Conservation (phyloP, 2,113 vertebrate genomes). For the Anarrhichthys ocellatus region DNA sequence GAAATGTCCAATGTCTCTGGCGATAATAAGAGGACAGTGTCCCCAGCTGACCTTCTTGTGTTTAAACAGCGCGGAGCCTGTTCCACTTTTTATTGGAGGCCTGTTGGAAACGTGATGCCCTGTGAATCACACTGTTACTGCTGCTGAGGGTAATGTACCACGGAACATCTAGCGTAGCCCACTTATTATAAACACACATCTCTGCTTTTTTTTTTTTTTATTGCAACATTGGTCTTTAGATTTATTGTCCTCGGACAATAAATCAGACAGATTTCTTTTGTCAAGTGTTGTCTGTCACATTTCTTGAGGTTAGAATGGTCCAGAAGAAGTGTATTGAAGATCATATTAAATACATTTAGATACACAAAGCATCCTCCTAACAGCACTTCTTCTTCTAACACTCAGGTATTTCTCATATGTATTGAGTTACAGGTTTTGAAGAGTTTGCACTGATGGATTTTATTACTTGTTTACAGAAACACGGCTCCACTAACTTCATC, state of each 20-base stretch:
- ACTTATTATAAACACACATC: background rate
- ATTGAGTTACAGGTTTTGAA: background rate
- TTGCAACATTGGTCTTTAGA: background rate
- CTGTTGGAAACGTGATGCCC: conserved; percentile 62
- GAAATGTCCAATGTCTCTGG: background rate
- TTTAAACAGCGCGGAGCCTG: conserved; percentile 56
- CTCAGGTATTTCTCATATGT: background rate
- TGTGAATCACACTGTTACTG: conserved; percentile 41
- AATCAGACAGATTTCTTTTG: background rate
- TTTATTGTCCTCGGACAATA: too few species aligned
- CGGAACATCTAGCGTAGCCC: background rate
- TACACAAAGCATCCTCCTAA: background rate
- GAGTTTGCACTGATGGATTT: conserved; percentile 15
- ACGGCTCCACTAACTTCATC: conserved; percentile 1
- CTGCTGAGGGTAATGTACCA: conserved; percentile 1
- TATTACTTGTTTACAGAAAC: conserved; percentile 25
- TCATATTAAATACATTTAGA: background rate
- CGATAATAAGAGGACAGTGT: conserved; percentile 56
- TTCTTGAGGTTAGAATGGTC: background rate
- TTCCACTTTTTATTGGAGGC: conserved; percentile 65
- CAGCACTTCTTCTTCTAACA: background rate
- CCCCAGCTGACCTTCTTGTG: conserved; percentile 51
- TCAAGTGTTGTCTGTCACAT: background rate
- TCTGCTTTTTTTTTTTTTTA: background rate
- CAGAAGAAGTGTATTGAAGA: background rate